Evolutionary conservation across 2,888 invertebrate species (phyloP).

Genomic region (Lasioglossum calceatum): DNA sequence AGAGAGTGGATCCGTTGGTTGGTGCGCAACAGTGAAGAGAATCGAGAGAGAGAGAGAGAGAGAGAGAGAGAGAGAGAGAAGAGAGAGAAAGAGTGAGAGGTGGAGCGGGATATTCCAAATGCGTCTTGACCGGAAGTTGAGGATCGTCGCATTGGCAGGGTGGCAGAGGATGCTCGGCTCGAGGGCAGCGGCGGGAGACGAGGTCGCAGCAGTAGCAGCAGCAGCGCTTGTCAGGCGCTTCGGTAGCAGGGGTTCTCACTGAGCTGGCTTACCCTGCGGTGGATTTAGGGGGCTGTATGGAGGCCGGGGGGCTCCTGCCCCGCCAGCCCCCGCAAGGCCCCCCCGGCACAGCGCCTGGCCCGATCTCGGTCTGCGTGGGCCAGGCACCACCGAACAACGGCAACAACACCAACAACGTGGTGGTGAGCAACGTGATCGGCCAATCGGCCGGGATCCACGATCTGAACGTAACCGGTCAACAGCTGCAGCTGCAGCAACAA

Average conservation of each 20-base stretch:
- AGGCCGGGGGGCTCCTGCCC: constrained; percentile 90
- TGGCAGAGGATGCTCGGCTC: constrained; percentile 75
- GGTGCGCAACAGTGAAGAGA: background rate
- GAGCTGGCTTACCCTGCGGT: constrained; percentile 85
- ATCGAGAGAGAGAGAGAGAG: background rate
- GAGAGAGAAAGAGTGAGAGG: background rate
- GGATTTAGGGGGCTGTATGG: constrained; percentile 91
- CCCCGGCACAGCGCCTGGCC: constrained; percentile 85
- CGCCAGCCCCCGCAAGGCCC: constrained; percentile 88
- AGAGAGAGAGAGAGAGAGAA: background rate
- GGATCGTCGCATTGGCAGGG: constrained; percentile 69
- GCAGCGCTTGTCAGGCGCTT: constrained; percentile 70
- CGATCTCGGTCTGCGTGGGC: constrained; percentile 78
- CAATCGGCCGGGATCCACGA: constrained; percentile 85
- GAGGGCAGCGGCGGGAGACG: constrained; percentile 69
- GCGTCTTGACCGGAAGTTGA: constrained; percentile 74
- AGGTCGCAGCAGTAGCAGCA: constrained; percentile 68
- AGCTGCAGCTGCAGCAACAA: constrained; percentile 82
- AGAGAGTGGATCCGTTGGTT: constrained; percentile 1
- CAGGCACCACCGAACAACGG: constrained; percentile 71
- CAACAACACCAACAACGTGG: constrained; percentile 85
- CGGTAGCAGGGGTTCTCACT: constrained; percentile 85
- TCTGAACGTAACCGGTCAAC: constrained; percentile 75
- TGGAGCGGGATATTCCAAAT: constrained; percentile 69
- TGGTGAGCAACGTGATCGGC: constrained; percentile 86